A percentile compares a stretch with the other conserved stretches of the same genome.
phyloP scores from a whole-genome alignment of 2,797 vertebrate species.

The Heterohyrax brucei region DNA sequence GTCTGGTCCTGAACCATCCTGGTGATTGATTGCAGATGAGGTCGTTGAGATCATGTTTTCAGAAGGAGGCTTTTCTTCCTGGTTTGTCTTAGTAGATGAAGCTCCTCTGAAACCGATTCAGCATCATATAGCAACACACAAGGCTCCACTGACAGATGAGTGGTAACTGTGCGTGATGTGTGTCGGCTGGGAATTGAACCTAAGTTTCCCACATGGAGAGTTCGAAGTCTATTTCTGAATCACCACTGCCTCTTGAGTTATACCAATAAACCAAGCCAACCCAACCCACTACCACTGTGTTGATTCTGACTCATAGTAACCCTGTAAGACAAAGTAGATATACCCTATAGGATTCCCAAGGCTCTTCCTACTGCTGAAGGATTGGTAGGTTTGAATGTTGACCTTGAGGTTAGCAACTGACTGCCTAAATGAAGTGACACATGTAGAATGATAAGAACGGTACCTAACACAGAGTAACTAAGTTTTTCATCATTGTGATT shows the following conservation, averaged over 20 bases:
- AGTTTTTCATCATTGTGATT: neutral
- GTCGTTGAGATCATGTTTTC: neutral
- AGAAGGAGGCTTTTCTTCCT: neutral
- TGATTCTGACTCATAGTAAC: neutral
- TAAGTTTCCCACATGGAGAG: neutral
- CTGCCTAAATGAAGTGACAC: neutral
- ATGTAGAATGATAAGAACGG: neutral
- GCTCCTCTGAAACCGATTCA: neutral
- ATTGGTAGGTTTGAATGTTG: neutral
- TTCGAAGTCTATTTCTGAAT: neutral
- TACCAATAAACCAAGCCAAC: neutral
- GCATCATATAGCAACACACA: neutral
- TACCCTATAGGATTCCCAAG: neutral
- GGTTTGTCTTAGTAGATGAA: neutral
- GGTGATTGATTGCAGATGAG: neutral
- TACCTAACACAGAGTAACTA: neutral
- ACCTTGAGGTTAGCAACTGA: neutral
- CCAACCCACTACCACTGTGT: neutral
- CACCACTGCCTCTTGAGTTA: neutral
- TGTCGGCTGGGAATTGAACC: neutral
- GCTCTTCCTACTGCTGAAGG: neutral
- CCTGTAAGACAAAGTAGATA: neutral
- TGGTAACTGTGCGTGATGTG: neutral
- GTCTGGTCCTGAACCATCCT: neutral
- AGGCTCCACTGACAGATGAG: neutral